Conservation (phyloP, 2,113 vertebrate species). For the Gnathonemus echidnorhynchus region DNA sequence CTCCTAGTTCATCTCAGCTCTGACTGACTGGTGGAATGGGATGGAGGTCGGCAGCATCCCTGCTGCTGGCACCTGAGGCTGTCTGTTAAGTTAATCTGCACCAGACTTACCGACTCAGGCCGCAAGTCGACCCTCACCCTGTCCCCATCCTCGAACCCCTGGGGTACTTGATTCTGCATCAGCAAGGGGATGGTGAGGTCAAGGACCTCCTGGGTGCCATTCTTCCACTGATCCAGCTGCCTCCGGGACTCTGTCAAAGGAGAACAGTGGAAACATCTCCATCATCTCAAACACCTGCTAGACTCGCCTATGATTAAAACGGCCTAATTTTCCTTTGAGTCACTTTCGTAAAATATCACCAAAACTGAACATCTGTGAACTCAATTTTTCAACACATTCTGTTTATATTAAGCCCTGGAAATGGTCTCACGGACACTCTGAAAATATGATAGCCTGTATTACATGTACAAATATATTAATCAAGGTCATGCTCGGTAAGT, state of each 20-base stretch:
- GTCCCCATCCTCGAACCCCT: slow-evolving; percentile 68
- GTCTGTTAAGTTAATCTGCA: background rate
- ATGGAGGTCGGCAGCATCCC: background rate
- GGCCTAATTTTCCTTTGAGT: background rate
- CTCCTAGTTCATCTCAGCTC: background rate
- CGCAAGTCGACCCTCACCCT: slow-evolving; percentile 62
- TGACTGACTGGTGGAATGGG: background rate
- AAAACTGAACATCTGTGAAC: background rate
- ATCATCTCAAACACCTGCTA: background rate
- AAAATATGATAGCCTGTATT: background rate
- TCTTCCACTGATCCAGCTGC: slow-evolving; percentile 68
- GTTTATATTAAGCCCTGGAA: background rate
- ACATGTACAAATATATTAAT: background rate
- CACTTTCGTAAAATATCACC: background rate
- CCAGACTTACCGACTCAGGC: slow-evolving; percentile 63
- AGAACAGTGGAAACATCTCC: background rate
- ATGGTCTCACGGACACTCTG: background rate
- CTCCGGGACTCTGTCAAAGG: slow-evolving; percentile 66
- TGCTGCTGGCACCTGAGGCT: background rate
- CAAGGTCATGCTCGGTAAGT: background rate
- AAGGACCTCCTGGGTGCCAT: slow-evolving; percentile 47
- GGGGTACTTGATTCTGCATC: slow-evolving; percentile 69
- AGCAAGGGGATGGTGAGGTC: slow-evolving; percentile 71
- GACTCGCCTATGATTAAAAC: background rate
- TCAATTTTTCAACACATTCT: background rate